Percentiles rank a stretch among this genome's conserved stretches.
Conservation (phyloP, 2,797 vertebrate species). For the Onychomys arenicola region DNA sequence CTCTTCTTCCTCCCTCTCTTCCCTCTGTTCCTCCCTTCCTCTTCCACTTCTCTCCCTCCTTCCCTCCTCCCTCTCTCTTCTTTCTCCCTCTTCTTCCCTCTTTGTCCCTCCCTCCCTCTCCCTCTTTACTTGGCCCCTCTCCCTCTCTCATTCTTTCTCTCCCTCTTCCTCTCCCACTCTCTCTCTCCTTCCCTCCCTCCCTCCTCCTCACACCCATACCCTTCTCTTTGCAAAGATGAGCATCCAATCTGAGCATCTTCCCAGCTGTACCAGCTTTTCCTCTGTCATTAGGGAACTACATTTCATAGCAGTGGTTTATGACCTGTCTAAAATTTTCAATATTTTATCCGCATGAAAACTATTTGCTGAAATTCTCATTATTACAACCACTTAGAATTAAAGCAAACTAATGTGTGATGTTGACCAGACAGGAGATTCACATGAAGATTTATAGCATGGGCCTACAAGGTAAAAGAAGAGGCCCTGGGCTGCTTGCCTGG, state of each 20-base stretch:
- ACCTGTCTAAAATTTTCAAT: conserved; percentile 53
- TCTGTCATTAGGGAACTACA: conserved; percentile 45
- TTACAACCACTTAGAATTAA: neutral
- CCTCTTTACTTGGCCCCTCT: neutral
- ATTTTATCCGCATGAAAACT: conserved; percentile 1
- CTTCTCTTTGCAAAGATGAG: conserved; percentile 12
- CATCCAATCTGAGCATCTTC: conserved; percentile 6
- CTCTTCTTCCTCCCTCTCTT: too few relatives aligned
- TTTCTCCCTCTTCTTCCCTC: neutral
- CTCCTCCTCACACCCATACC: neutral
- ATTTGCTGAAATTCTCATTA: conserved; percentile 13
- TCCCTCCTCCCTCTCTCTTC: too few relatives aligned
- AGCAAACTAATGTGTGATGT: neutral
- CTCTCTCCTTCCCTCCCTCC: rapidly evolving
- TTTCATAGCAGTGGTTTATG: conserved; percentile 48
- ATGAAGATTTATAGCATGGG: neutral
- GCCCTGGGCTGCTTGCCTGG: neutral
- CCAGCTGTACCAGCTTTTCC: conserved; percentile 43
- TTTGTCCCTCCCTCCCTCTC: rapidly evolving
- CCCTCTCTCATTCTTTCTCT: neutral
- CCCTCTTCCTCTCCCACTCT: rapidly evolving
- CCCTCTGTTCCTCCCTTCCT: neutral
- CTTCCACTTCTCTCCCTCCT: neutral
- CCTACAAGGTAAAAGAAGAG: neutral
- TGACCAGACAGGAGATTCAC: neutral